Evolutionary conservation across 2,888 invertebrate species (phyloP), one percentile per base, ranked within the genome.

Genomic region (Diarsia dahlii): DNA sequence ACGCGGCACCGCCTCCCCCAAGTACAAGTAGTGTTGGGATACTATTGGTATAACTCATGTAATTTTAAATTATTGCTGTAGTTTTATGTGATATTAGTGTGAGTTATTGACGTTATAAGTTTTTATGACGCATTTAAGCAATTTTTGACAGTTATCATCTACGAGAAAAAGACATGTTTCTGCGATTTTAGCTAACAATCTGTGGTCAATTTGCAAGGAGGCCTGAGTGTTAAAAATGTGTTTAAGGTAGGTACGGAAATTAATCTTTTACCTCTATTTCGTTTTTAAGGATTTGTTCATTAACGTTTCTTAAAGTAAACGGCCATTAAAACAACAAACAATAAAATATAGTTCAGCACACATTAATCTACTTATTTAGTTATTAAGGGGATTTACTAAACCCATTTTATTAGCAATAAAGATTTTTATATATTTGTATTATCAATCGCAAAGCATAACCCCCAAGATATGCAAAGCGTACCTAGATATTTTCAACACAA

Each of bases 1-100:
- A 71, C 79, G 75, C 58, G 46, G 70, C 60, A 28, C 50, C 23
- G 58, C 56, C 64, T 39, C 52, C 63, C 63, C 70, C 18, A 20
- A n/a, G 60, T 48, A 52, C 34, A 45, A 18, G 50, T 82, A 79
- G 79, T 67, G 75, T 4, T 58, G 78, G 70, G 75, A 63, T n/a
- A 67, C 46, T 63, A 66, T 60, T 79, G n/a, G 34, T n/a, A 15
- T 60, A 58, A 48, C 46, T 52, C 46, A 20, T 28, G 52, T 66
- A 13, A 10, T 70, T 70, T 34, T 2, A 20, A 54, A 28, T 73
- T 52, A 58, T 71, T 39, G 34, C 28, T 66, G 10, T 66, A 63
- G 46, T 63, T 67, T 4, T 74, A 28, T 18, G 13, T 15, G 39
- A 28, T 71, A n/a, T 12, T 63, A 23, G 3, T 9, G 23, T 10